A percentile compares a stretch with the other conserved stretches of the same genome.
These are phyloP conservation scores for Cyrtorhinus lividipennis DNA, from an alignment of 1,140 invertebrate genomes.

Conservation along the genomic window DNA sequence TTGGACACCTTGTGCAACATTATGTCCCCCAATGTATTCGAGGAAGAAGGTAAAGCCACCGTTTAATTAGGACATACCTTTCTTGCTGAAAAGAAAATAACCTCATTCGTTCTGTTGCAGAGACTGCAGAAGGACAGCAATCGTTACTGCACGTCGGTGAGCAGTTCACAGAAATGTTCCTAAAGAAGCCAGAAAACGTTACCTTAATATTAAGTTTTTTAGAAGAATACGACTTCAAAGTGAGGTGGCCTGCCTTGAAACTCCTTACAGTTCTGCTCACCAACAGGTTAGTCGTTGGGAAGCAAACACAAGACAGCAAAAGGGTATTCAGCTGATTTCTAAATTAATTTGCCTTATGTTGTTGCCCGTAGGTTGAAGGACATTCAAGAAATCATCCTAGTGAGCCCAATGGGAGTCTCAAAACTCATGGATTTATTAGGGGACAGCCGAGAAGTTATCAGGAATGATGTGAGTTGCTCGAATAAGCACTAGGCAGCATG, in stretches of 20 bases:
- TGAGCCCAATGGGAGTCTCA: constrained; percentile 93
- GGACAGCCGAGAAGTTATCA: constrained; percentile 87
- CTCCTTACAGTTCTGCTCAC: constrained; percentile 65
- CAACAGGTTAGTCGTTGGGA: constrained; percentile 43
- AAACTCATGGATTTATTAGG: constrained; percentile 91
- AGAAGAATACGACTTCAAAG: constrained; percentile 91
- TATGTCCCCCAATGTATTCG: constrained; percentile 66
- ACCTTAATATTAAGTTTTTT: constrained; percentile 67
- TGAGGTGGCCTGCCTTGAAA: constrained; percentile 74
- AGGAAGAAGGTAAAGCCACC: constrained; percentile 63
- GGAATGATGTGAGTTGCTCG: constrained; percentile 77
- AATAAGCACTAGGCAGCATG: no score
- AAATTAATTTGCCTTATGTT: no score
- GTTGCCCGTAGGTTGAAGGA: constrained; percentile 71
- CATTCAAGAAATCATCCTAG: constrained; percentile 86
- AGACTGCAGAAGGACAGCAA: constrained; percentile 30
- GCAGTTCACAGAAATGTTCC: constrained; percentile 97
- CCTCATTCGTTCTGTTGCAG: constrained; percentile 16
- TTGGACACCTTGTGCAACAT: constrained; percentile 86
- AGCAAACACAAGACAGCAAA: no score
- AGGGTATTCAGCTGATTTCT: no score
- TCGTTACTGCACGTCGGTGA: constrained; percentile 48
- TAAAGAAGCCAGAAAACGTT: constrained; percentile 82
- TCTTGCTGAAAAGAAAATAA: neutral
- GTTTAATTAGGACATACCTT: neutral